Evolutionary conservation across 1,140 invertebrate genomes (phyloP), one percentile per base, ranked within the genome.

Genomic region (Dryas iulia): DNA sequence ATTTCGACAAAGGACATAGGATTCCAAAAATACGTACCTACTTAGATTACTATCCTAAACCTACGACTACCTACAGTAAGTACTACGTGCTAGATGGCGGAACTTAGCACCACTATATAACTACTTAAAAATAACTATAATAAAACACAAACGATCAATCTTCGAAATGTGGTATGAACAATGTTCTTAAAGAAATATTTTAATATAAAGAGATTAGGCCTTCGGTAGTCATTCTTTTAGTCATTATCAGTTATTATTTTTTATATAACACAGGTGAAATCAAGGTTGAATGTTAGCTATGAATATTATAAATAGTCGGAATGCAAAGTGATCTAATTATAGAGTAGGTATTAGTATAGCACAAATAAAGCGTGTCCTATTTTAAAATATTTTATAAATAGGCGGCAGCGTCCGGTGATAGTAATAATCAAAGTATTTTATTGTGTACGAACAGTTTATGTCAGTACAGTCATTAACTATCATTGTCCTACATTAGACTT

Each of bases 341-440:
- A 53, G 60, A 53, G 21, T n/a, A n/a, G n/a, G n/a, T 8, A 62
- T 53, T 62, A 39, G 39, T 62, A 52, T 47, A 39, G 28, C 62
- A 63, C 58, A 69, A 62, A 69, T 69, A 58, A 21, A 54, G 3
- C 53, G 21, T 25, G 53, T 54, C 3, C 52, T 25, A 52, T 58
- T 47, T 58, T 69, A 69, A 69, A 63, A 59, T 69, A 58, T 53
- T 58, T 69, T 68, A 30, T 31, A 68, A 47, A 62, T 69, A 61
- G 47, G 52, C 52, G 54, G 14, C 53, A 33, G 26, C 60, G 53
- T 47, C 54, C 35, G 60, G 14, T 56, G 66, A 63, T 63, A 69
- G 66, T 56, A 59, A 69, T 69, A 69, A 69, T 69, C 53, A 47
- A 57, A 69, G 60, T 59, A 63, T 63, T 69, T 69, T 69, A 69